Base-by-base conservation (phyloP, 2,888 invertebrate species). In the Lasioglossum vierecki region DNA sequence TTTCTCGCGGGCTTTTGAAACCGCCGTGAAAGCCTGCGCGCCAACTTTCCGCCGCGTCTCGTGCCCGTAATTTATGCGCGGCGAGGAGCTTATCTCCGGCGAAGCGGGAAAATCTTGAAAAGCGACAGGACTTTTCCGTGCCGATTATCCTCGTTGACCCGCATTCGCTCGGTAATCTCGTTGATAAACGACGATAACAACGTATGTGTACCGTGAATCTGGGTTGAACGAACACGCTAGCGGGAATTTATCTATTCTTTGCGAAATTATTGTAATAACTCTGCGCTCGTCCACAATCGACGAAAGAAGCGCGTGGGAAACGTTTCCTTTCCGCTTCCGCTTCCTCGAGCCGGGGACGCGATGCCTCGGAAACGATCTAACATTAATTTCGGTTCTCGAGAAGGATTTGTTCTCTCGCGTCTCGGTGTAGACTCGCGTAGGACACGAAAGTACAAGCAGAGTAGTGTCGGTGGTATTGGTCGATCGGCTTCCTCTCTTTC, bases 401-500 rank as follows among this genome's bases (percentile, higher is more conserved):
- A 15, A 30, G 6, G 18, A 30, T 30, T 63, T 0, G 15, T 63
- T 63, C 6, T 13, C 13, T 44, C 1, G 0, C 53, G 70, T 18
- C 6, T 44, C 66, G 13, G 15, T 39, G 41, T 26, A 46, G n/a
- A 49, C 72, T 77, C 63, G 77, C 63, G 68, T 39, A 46, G 49
- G 9, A 30, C 63, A 73, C 26, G 63, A 63, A 66, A 66, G 49
- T n/a, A 39, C 30, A 63, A 26, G 49, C 53, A 26, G 46, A 73
- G 30, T 41, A 22, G 76, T 53, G 79, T 82, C 80, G 66, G 79
- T 57, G 68, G 68, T 39, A 22, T 46, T 79, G 88, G 88, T 84
- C 84, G 88, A 86, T 90, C 88, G 86, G 76, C 72, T 83, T 80
- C 84, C 75, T 79, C 75, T 85, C 81, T 86, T 82, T 83, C 79